These are phyloP conservation scores for Heliconius eleuchia DNA, from an alignment of 1,140 invertebrate genomes.

Conservation along the genomic window DNA sequence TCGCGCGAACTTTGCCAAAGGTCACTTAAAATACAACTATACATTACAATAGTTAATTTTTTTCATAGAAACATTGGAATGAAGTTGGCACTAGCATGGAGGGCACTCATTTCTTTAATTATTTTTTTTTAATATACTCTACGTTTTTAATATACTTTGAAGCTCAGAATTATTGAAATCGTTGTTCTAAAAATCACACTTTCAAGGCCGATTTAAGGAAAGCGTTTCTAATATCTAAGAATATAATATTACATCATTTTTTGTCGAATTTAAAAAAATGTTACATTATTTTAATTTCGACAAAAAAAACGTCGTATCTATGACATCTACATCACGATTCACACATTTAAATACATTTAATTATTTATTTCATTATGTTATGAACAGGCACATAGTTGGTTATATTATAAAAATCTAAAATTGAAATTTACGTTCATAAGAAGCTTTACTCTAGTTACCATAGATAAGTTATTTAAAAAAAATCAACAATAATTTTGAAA, in stretches of 20 bases:
- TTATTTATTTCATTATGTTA: slow-evolving; percentile 29
- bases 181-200: slow-evolving; percentile 21
- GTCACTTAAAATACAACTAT: slow-evolving; percentile 40
- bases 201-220: slow-evolving; percentile 3
- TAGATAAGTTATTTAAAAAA: slow-evolving; percentile 17
- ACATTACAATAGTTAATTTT: slow-evolving; percentile 36
- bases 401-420: slow-evolving; percentile 37
- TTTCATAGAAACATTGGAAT: slow-evolving; percentile 50
- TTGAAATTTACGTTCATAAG: slow-evolving; percentile 22
- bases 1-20: slow-evolving; percentile 31
- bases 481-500: neutral
- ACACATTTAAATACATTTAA: slow-evolving; percentile 34
- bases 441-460: slow-evolving; percentile 21
- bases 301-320: neutral
- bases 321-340: slow-evolving; percentile 37
- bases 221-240: neutral
- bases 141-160: slow-evolving; percentile 45
- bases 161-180: slow-evolving; percentile 56
- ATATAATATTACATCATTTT: neutral
- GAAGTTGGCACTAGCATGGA: slow-evolving; percentile 73
- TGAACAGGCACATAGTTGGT: slow-evolving; percentile 58
- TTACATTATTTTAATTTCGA: neutral
- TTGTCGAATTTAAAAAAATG: neutral
- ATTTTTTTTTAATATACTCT: slow-evolving; percentile 40
- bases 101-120: slow-evolving; percentile 57